Percentiles rank a stretch among this genome's conserved stretches.
phyloP scores from a whole-genome alignment of 1,140 invertebrate species.

The Drosophila burlai region DNA sequence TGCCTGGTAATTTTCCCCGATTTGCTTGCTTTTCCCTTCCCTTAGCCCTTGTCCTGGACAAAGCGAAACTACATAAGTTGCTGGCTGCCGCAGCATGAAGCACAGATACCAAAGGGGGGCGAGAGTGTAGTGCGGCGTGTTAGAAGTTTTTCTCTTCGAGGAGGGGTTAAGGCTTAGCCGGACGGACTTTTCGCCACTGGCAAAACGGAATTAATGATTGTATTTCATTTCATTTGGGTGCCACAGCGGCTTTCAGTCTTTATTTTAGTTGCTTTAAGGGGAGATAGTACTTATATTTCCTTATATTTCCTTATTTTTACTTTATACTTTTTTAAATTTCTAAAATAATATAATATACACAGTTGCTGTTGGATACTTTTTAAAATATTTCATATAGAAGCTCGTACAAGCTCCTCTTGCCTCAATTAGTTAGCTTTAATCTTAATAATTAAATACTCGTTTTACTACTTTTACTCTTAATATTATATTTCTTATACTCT shows the following conservation, averaged over 20 bases:
- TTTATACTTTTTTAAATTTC: too few relatives aligned
- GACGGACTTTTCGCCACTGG: constrained; percentile 45
- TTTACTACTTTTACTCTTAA: too few relatives aligned
- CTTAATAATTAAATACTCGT: not conserved
- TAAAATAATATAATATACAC: too few relatives aligned
- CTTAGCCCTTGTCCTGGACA: not conserved
- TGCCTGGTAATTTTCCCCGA: not conserved
- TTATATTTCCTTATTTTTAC: too few relatives aligned
- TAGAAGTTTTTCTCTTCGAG: not conserved
- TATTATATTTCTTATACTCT: too few relatives aligned
- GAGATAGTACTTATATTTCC: not conserved
- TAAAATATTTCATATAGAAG: too few relatives aligned
- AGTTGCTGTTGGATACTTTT: too few relatives aligned
- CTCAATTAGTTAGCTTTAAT: not conserved
- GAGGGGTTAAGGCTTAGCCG: constrained; percentile 23
- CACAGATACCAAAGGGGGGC: constrained; percentile 13
- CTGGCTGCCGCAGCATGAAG: constrained; percentile 6
- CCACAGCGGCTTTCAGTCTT: constrained; percentile 21
- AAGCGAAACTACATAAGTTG: constrained; percentile 41
- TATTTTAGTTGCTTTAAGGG: constrained; percentile 26
- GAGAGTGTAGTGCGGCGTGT: not conserved
- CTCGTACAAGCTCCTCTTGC: not conserved
- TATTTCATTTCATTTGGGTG: constrained; percentile 63
- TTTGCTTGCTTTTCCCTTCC: too few relatives aligned
- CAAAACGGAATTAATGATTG: constrained; percentile 77